Base-by-base conservation (phyloP, 2,113 vertebrate genomes). In the Sapajus apella region DNA sequence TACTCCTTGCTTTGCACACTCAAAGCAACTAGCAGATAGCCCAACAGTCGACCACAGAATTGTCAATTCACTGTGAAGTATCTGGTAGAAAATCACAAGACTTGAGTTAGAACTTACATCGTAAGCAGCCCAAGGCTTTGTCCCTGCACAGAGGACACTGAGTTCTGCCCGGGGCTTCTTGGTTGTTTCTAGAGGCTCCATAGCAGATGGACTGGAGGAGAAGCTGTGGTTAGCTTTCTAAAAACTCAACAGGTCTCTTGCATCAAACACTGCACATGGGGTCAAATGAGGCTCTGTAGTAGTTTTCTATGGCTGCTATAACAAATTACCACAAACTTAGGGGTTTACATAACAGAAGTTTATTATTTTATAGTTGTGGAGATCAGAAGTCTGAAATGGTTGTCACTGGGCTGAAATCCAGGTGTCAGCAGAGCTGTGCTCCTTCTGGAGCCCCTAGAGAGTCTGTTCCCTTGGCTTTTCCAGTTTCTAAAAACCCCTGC, bases 291-390 rank as follows among this genome's bases (percentile, higher is more conserved):
- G 64, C 21, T 47, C 61, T 11, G 1, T 4, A 8, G 40, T 12
- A 6, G 3, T 70, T 18, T 30, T 35, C 37, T 47, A 14, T 13
- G 13, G 30, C 17, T 68, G 23, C 35, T 47, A 0, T 14, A 89
- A 79, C 64, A 35, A 96, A 91, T 17, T 7, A 70, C 25, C n/a
- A 58, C 58, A 66, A 73, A 68, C 0, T 10, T 16, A 50, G 18
- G 37, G 55, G 8, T 55, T 96, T 81, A 11, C 75, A 85, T 35
- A 87, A 87, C 27, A 23, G n/a, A 73, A 0, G 16, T 97, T 90
- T 96, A 94, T 96, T 95, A 55, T 73, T 85, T 66, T 81, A 93
- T 2, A 52, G 40, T 64, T 91, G 82, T 64, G 10, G 52, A 86
- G 47, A 21, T 35, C 58, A 64, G 70, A 83, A 70, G 32, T 90